Percentiles rank a stretch among this genome's conserved stretches.
Conservation (phyloP, 2,888 invertebrate species). For the Lepidochrysops patricia region DNA sequence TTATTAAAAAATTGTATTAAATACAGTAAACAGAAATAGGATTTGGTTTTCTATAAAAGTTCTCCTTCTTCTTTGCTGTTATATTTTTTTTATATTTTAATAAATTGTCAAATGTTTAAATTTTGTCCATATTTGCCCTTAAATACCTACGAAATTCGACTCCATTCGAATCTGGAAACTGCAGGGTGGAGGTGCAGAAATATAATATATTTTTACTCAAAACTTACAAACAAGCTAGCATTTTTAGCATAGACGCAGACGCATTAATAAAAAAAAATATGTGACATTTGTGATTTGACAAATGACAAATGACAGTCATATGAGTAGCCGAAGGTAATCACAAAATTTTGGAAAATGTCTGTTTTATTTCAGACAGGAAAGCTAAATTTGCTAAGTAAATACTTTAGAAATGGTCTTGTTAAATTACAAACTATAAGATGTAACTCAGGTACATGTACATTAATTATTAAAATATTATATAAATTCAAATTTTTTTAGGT, state of each 20-base stretch:
- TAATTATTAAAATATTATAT: constrained; percentile 9
- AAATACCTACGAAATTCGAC: too few species aligned
- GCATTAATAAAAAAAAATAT: background rate
- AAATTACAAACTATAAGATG: constrained; percentile 44
- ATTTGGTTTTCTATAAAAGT: too few species aligned
- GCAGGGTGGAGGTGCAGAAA: too few species aligned
- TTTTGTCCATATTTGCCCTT: too few species aligned
- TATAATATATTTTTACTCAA: too few species aligned
- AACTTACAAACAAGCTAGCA: background rate
- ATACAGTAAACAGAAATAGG: too few species aligned
- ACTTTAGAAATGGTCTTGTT: constrained; percentile 28
- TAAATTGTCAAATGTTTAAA: too few species aligned
- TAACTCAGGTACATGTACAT: constrained; percentile 42
- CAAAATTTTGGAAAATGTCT: constrained; percentile 46
- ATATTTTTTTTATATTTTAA: background rate
- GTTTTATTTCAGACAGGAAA: constrained; percentile 55
- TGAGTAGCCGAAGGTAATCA: constrained; percentile 3
- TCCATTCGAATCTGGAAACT: too few species aligned
- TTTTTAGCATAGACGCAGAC: background rate
- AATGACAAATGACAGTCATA: constrained; percentile 21
- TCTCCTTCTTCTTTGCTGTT: too few species aligned
- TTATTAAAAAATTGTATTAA: too few species aligned
- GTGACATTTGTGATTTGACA: constrained; percentile 28
- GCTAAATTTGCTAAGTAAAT: constrained; percentile 41
- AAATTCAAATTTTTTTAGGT: constrained; percentile 38